Evolutionary conservation across 1,140 invertebrate genomes (phyloP).

Genomic region (Zaprionus ornatus): DNA sequence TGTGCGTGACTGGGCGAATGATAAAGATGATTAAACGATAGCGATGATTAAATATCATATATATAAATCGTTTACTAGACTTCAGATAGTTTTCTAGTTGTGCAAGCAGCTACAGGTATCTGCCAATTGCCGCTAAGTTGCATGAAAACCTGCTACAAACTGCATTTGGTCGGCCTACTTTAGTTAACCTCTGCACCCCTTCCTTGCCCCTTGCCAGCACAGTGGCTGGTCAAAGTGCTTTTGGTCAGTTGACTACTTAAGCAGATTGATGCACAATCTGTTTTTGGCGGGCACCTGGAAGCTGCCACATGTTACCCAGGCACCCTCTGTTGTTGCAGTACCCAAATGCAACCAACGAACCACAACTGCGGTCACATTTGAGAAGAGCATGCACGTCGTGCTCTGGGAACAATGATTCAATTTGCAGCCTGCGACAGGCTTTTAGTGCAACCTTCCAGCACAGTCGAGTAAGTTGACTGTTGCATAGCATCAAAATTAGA

Average conservation of each 20-base stretch:
- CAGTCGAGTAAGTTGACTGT: neutral
- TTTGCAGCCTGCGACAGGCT: constrained; percentile 77
- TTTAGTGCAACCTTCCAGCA: constrained; percentile 52
- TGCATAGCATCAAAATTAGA: neutral
- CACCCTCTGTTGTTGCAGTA: neutral
- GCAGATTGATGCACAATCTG: constrained; percentile 49
- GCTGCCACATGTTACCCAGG: neutral
- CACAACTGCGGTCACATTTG: constrained; percentile 82
- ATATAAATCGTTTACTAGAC: neutral
- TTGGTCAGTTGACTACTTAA: constrained; percentile 77
- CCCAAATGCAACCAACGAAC: constrained; percentile 80
- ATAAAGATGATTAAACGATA: neutral
- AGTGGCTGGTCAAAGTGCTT: constrained; percentile 73
- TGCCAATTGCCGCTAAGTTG: constrained; percentile 74
- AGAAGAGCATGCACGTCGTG: constrained; percentile 69
- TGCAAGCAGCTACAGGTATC: neutral
- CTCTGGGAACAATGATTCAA: constrained; percentile 69
- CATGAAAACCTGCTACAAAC: constrained; percentile 38
- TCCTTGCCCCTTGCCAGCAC: neutral
- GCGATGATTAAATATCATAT: no score
- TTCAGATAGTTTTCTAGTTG: neutral
- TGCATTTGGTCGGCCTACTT: constrained; percentile 32
- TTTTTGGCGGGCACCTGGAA: constrained; percentile 27
- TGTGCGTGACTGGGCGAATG: neutral
- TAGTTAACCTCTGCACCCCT: no score